Evolutionary conservation across 2,113 vertebrate species (phyloP).

Genomic region (Vimba vimba): DNA sequence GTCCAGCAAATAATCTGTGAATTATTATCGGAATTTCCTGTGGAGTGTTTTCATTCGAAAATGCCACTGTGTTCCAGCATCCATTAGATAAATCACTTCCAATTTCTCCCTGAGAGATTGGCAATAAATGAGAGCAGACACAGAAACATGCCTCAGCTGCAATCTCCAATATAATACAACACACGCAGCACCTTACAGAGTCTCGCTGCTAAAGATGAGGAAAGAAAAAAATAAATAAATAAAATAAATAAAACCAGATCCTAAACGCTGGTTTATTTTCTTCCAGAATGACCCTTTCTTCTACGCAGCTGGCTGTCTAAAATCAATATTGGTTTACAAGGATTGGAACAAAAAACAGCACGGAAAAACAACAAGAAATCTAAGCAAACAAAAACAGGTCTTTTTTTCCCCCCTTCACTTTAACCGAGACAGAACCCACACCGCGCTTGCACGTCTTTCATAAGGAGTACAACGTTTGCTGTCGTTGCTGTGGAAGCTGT

Average conservation of each 20-base stretch:
- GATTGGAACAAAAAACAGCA: neutral
- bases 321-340: constrained; percentile 59
- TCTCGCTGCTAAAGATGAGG: neutral
- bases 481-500: neutral
- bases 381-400: constrained; percentile 19
- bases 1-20: constrained; percentile 54
- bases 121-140: constrained; percentile 54
- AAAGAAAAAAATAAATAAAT: neutral
- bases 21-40: constrained; percentile 59
- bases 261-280: constrained; percentile 52
- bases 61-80: constrained; percentile 59
- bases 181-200: constrained; percentile 40
- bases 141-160: constrained; percentile 51
- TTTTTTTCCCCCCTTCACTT: neutral
- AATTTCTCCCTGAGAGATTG: constrained; percentile 61
- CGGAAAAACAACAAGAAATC: constrained; percentile 12
- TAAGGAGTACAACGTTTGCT: neutral
- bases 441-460: neutral
- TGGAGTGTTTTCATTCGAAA: constrained; percentile 61
- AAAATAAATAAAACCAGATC: constrained; percentile 44
- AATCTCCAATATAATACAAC: constrained; percentile 54
- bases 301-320: constrained; percentile 45
- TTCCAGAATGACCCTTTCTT: constrained; percentile 47
- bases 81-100: constrained; percentile 64
- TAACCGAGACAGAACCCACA: neutral